Percentiles rank a stretch among this genome's conserved stretches.
These are phyloP conservation scores for Arion vulgaris DNA, from an alignment of 1,140 invertebrate species.

Conservation along the genomic window DNA sequence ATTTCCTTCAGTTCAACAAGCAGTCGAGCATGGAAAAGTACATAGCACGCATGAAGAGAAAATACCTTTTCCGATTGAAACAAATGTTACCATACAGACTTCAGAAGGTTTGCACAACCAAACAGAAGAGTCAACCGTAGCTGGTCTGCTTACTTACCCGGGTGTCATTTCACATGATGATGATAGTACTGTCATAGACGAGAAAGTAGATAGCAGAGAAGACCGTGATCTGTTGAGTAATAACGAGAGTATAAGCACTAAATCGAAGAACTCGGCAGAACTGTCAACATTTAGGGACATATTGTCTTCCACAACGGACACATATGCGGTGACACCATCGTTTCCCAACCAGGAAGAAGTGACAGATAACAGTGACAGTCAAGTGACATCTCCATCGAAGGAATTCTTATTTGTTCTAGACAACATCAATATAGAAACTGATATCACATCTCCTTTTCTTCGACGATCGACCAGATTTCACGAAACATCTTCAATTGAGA, in stretches of 20 bases:
- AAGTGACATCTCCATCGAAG: neutral
- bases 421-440: conserved; percentile 16
- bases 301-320: neutral
- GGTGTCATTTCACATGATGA: neutral
- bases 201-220: neutral
- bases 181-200: neutral
- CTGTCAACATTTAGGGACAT: neutral
- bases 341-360: neutral
- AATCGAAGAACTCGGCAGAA: neutral
- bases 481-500: neutral
- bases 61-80: neutral
- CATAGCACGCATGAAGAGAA: neutral
- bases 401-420: conserved; percentile 30
- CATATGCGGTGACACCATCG: neutral
- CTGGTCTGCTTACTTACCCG: conserved; percentile 6
- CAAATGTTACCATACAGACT: neutral
- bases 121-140: neutral
- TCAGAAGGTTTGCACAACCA: neutral
- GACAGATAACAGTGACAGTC: neutral
- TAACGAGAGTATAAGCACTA: too few species aligned
- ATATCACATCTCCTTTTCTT: neutral
- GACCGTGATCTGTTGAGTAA: too few species aligned
- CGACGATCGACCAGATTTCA: neutral
- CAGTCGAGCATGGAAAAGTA: neutral
- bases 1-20: neutral